A percentile compares a stretch with the other conserved stretches of the same genome.
phyloP scores from a whole-genome alignment of 2,113 vertebrate genomes.

The Notothenia rossii region DNA sequence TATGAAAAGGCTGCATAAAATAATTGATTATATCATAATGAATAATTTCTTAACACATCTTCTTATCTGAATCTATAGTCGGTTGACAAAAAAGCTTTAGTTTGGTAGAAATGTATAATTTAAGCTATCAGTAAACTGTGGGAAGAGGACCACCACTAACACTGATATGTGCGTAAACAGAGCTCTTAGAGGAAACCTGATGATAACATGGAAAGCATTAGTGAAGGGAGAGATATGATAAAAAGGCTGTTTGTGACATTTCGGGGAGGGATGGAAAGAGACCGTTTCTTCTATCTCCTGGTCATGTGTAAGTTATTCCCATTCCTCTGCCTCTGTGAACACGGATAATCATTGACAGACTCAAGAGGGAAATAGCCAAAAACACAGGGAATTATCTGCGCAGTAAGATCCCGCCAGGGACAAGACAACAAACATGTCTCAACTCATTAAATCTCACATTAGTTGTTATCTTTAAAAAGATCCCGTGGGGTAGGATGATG shows the following conservation, averaged over 20 bases:
- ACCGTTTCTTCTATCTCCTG: slow-evolving; percentile 20
- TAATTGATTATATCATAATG: too few species aligned
- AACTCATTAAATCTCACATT: slow-evolving; percentile 34
- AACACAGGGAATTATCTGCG: slow-evolving; percentile 16
- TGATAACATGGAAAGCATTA: slow-evolving; percentile 28
- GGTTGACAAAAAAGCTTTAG: not conserved
- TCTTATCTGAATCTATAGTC: not conserved
- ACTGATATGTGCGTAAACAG: not conserved
- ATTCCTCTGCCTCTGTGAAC: slow-evolving; percentile 39
- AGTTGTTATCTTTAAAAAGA: slow-evolving; percentile 3
- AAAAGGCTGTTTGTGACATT: not conserved
- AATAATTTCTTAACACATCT: not conserved
- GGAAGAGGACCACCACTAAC: not conserved
- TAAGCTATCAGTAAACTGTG: not conserved
- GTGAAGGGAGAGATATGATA: not conserved
- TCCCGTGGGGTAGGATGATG: not conserved
- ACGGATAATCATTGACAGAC: slow-evolving; percentile 62
- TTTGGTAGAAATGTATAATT: not conserved
- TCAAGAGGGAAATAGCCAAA: slow-evolving; percentile 31
- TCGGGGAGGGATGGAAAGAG: slow-evolving; percentile 9
- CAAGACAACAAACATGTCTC: slow-evolving; percentile 36
- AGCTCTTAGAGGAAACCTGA: not conserved
- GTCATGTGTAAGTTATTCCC: slow-evolving; percentile 56
- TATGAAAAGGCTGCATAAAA: not conserved
- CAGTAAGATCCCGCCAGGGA: slow-evolving; percentile 13